These are phyloP conservation scores for Tringa solitaria DNA, from an alignment of 2,113 vertebrate genomes.

Conservation along the genomic window DNA sequence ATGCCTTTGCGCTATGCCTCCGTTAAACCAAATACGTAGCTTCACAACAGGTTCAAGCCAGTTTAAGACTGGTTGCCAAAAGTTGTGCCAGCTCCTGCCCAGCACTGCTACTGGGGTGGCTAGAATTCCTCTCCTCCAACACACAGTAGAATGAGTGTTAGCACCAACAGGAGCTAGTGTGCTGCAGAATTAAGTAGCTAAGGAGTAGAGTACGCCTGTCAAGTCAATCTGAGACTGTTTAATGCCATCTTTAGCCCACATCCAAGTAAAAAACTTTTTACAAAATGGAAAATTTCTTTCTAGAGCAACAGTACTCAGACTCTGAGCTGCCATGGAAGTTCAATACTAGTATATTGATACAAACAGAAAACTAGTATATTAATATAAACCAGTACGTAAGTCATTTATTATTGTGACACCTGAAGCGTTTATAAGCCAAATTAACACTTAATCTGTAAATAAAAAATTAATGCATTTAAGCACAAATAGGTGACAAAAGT, in stretches of 20 bases:
- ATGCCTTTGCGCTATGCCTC: not conserved
- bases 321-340: not conserved
- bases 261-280: not conserved
- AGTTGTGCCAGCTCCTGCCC: not conserved
- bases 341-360: not conserved
- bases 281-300: not conserved
- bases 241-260: not conserved
- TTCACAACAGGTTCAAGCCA: not conserved
- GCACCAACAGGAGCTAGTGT: not conserved
- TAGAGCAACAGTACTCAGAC: not conserved
- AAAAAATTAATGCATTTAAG: not conserved
- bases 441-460: not conserved
- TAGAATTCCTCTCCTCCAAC: not conserved
- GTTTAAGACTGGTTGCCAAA: not conserved
- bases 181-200: not conserved
- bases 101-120: not conserved
- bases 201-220: not conserved
- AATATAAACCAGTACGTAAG: not conserved
- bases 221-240: not conserved
- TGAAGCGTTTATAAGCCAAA: not conserved
- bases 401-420: not conserved
- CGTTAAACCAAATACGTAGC: accelerated
- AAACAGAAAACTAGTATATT: not conserved
- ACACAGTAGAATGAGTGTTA: not conserved
- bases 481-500: not conserved